Base-by-base conservation (phyloP, 2,797 vertebrate species). In the Myotis pilosus region DNA sequence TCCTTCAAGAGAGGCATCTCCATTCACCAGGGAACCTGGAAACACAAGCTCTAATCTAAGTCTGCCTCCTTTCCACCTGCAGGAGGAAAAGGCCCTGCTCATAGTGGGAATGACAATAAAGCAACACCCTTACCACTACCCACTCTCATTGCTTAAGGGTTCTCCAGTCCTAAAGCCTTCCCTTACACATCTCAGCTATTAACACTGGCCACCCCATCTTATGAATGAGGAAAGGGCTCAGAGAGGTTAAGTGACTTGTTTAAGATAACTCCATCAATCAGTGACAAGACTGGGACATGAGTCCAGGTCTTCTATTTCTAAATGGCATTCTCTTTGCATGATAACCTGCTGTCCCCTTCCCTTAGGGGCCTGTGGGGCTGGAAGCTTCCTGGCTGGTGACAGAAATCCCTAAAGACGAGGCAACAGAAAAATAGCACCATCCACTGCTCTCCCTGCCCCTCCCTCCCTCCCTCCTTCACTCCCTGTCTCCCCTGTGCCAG, bases 281-380 rank as follows among this genome's bases (percentile, higher is more conserved):
- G 30, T 60, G 44, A 36, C 75, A 64, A 83, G 66, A 60, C 41
- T 13, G 36, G 28, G 13, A 53, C 69, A 28, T 20, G 49, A 87
- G 87, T 49, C n/a, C n/a, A 87, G 23, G 47, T 71, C 71, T 71
- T 95, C 76, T 72, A 62, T 66, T 75, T 92, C 72, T 81, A 94
- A 86, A 96, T 33, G 44, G 11, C 10, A 49, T 69, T 22, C 6
- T 78, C 75, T 83, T 60, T 82, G 19, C n/a, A 68, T 33, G n/a
- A 76, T 64, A 68, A 81, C 30, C 80, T 69, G 69, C 44, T 75
- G 17, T 60, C 30, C 41, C 8, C n/a, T 92, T 87, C 71, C 74
- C 41, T 80, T 68, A 47, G 69, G 53, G 88, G 33, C 47, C 49
- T 69, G 4, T 36, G 25, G 22, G n/a, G 17, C 53, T 64, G 69